Evolutionary conservation across 2,888 invertebrate genomes (phyloP).

Genomic region (Cheilosia urbana): DNA sequence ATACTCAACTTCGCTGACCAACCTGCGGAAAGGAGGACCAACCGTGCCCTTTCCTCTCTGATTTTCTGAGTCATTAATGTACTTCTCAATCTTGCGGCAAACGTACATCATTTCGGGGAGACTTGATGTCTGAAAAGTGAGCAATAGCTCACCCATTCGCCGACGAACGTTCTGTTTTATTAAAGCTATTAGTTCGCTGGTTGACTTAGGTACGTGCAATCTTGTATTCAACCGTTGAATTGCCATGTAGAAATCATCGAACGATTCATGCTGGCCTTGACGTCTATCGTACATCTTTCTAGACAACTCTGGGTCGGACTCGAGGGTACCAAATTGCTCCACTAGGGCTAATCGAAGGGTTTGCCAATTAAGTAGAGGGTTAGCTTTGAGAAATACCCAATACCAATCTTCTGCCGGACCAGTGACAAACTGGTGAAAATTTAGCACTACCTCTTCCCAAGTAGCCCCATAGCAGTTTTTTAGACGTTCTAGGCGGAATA

Average conservation of each 20-base stretch:
- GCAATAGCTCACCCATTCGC: slow-evolving; percentile 6
- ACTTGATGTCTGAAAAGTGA: slow-evolving; percentile 49
- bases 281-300: background rate
- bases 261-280: background rate
- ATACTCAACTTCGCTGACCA: too few species aligned
- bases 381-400: too few species aligned
- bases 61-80: background rate
- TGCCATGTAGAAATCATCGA: background rate
- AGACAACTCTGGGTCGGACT: too few species aligned
- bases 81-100: background rate
- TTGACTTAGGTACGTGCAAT: background rate
- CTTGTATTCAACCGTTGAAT: background rate
- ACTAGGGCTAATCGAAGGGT: background rate
- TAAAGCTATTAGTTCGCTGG: background rate
- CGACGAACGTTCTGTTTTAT: slow-evolving; percentile 35
- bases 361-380: background rate
- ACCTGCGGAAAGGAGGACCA: too few species aligned
- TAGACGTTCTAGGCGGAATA: background rate
- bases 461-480: background rate
- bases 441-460: slow-evolving; percentile 14
- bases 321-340: too few species aligned
- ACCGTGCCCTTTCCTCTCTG: too few species aligned
- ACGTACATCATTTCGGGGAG: slow-evolving; percentile 21
- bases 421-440: slow-evolving; percentile 1
- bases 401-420: background rate